phyloP scores from a whole-genome alignment of 2,888 invertebrate species.

The Nezara viridula region DNA sequence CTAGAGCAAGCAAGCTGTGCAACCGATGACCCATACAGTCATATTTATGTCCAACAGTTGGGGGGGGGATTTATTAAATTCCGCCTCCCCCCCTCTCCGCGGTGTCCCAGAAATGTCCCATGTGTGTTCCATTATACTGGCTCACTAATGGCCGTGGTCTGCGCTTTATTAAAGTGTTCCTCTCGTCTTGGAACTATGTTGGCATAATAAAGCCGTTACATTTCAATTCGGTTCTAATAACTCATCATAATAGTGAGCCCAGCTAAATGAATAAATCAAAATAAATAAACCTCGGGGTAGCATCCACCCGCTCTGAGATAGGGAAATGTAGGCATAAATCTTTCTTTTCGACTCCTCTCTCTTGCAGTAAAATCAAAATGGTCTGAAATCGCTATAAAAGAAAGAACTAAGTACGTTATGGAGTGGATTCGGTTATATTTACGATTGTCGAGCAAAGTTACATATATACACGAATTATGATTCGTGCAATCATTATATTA shows the following conservation, averaged over 20 bases:
- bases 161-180: background rate
- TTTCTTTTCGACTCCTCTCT: too few relatives aligned
- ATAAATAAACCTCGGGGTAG: too few relatives aligned
- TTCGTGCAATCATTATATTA: too few relatives aligned
- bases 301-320: too few relatives aligned
- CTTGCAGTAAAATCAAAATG: too few relatives aligned
- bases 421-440: too few relatives aligned
- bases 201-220: background rate
- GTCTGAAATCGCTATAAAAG: too few relatives aligned
- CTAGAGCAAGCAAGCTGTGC: conserved; percentile 19
- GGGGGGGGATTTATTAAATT: conserved; percentile 2
- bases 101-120: conserved; percentile 28
- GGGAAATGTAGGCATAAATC: too few relatives aligned
- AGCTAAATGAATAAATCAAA: background rate
- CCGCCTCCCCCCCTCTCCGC: background rate
- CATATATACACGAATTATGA: too few relatives aligned
- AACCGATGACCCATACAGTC: background rate
- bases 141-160: background rate
- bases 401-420: too few relatives aligned
- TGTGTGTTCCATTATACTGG: background rate
- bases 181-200: background rate
- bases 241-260: background rate
- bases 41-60: background rate
- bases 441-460: too few relatives aligned
- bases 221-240: background rate